A percentile compares a stretch with the other conserved stretches of the same genome.
Evolutionary conservation across 2,113 vertebrate genomes (phyloP).

Genomic region (Syngnathus floridae): DNA sequence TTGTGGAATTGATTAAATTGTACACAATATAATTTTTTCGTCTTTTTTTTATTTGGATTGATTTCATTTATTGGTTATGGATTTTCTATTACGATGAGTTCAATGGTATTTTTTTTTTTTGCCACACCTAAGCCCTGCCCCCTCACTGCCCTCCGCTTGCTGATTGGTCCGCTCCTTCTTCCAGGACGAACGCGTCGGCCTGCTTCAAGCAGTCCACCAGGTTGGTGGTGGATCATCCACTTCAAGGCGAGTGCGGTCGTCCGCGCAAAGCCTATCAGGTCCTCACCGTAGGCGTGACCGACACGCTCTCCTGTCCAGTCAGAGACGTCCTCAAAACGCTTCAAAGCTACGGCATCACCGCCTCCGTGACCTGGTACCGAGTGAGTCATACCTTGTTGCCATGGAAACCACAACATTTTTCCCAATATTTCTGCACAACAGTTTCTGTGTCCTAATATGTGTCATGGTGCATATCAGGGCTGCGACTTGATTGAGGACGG

Average conservation of each 20-base stretch:
- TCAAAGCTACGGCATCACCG: constrained; percentile 54
- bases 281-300: constrained; percentile 22
- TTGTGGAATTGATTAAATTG: not conserved
- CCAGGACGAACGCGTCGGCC: constrained; percentile 44
- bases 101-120: not conserved
- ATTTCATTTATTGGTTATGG: too few species aligned
- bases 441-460: not conserved
- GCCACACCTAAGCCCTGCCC: not conserved
- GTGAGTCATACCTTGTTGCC: constrained; percentile 57
- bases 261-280: fast-evolving
- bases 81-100: too few species aligned
- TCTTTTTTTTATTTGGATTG: too few species aligned
- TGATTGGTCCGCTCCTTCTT: not conserved
- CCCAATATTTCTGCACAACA: not conserved
- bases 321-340: constrained; percentile 58
- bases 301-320: constrained; percentile 73
- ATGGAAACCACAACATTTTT: not conserved
- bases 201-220: constrained; percentile 52
- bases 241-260: constrained; percentile 29
- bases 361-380: constrained; percentile 78
- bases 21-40: too few species aligned
- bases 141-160: not conserved
- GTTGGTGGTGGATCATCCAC: constrained; percentile 40
- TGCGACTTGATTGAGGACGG: constrained; percentile 43
- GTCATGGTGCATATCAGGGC: constrained; percentile 15